These are phyloP conservation scores for Cossypha caffra DNA, from an alignment of 2,797 vertebrate species.

Conservation along the genomic window DNA sequence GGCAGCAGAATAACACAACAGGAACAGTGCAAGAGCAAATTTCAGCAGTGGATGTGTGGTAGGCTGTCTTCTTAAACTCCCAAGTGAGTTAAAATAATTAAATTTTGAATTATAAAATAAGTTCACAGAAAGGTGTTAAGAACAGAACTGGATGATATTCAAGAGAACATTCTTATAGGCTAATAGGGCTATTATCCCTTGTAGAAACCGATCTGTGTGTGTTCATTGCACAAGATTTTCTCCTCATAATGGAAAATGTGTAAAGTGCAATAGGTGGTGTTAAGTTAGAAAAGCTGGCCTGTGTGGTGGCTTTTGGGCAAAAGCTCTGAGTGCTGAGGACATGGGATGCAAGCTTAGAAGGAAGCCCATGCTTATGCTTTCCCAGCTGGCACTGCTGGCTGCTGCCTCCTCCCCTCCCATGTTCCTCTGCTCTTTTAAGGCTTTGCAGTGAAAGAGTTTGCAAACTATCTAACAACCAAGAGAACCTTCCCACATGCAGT, in stretches of 20 bases:
- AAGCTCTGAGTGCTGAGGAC: background rate
- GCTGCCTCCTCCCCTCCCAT: background rate
- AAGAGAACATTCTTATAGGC: background rate
- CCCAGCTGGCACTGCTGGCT: background rate
- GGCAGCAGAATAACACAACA: background rate
- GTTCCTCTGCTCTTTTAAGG: background rate
- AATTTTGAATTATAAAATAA: background rate
- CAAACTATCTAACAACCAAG: background rate
- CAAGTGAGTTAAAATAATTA: background rate
- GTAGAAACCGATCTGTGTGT: background rate
- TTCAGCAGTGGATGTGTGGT: background rate
- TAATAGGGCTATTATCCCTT: background rate
- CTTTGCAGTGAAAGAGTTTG: background rate
- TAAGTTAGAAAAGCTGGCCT: background rate
- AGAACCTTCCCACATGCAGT: fast-evolving
- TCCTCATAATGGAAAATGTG: background rate
- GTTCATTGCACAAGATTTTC: background rate
- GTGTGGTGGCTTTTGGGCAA: no score
- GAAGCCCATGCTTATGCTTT: background rate
- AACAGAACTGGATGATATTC: background rate
- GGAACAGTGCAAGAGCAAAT: background rate
- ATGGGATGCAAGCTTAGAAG: background rate
- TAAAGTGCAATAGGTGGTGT: background rate
- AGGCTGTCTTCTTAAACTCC: background rate
- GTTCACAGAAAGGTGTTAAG: background rate